phyloP scores from a whole-genome alignment of 2,888 invertebrate genomes.

The Ormyrus pomaceus region DNA sequence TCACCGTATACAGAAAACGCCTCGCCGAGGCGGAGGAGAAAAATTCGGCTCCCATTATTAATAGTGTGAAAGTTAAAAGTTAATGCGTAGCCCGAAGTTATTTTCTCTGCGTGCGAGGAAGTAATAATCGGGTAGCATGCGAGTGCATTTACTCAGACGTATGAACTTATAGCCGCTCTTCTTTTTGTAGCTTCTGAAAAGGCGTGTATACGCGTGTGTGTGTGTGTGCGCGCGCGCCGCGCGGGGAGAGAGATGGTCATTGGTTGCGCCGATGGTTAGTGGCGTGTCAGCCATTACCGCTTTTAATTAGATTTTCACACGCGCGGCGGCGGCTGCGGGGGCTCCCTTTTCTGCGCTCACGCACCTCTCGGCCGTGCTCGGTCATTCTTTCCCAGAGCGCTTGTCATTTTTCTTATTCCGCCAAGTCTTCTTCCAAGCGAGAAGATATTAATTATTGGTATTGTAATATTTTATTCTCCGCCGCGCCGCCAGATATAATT shows the following conservation, averaged over 20 bases:
- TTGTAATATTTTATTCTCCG: too few relatives aligned
- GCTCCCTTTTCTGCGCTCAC: not conserved
- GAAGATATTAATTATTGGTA: not conserved
- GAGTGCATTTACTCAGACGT: not conserved
- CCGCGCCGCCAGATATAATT: not conserved
- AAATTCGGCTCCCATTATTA: too few relatives aligned
- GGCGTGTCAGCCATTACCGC: slow-evolving; percentile 43
- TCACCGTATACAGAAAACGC: too few relatives aligned
- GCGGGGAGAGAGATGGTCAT: slow-evolving; percentile 28
- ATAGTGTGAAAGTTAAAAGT: too few relatives aligned
- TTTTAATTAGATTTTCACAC: slow-evolving; percentile 60
- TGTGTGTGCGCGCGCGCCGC: not conserved
- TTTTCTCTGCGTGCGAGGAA: too few relatives aligned
- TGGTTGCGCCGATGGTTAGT: slow-evolving; percentile 51
- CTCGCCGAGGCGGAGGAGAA: too few relatives aligned
- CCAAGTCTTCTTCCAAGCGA: slow-evolving; percentile 8
- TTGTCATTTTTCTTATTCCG: slow-evolving; percentile 21
- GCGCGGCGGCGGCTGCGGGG: not conserved
- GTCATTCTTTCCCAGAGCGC: not conserved
- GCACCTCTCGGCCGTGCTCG: slow-evolving; percentile 1
- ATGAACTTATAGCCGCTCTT: not conserved
- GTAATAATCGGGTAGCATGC: too few relatives aligned
- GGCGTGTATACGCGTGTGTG: not conserved
- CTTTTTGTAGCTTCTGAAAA: not conserved
- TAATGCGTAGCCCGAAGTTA: too few relatives aligned